These are phyloP conservation scores for Mormyrops attenuatus DNA, from an alignment of 2,797 vertebrate genomes.

Conservation along the genomic window DNA sequence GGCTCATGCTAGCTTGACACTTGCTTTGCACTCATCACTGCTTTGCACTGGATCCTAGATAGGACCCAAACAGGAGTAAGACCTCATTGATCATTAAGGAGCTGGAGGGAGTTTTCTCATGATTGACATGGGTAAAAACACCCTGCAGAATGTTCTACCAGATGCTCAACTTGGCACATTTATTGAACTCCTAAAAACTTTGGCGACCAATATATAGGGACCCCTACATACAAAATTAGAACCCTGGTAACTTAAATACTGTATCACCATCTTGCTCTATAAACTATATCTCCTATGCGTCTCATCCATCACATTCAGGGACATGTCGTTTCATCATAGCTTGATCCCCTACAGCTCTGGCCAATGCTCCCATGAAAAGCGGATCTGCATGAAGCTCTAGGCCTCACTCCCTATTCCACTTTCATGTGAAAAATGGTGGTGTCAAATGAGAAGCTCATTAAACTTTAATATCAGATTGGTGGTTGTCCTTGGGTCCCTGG, in stretches of 20 bases:
- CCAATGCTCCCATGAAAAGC: constrained; percentile 38
- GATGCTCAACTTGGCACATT: not conserved
- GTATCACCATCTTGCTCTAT: constrained; percentile 7
- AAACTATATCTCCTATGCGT: not conserved
- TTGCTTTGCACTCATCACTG: not conserved
- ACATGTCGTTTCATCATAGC: constrained; percentile 46
- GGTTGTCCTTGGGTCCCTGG: constrained; percentile 37
- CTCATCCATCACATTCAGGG: not conserved
- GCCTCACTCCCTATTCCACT: constrained; percentile 38
- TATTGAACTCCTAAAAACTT: not conserved
- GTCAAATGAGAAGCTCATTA: constrained; percentile 56
- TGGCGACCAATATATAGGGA: not conserved
- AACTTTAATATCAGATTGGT: constrained; percentile 46
- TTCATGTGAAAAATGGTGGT: constrained; percentile 50
- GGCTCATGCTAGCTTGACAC: not conserved
- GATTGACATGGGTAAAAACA: not conserved
- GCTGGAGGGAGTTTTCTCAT: not conserved
- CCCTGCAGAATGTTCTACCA: not conserved
- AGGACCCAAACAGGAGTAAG: not conserved
- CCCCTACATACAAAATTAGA: not conserved
- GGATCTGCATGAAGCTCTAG: constrained; percentile 52
- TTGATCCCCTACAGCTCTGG: constrained; percentile 42
- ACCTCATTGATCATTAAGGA: not conserved
- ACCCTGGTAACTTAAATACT: constrained; percentile 4
- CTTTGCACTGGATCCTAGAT: not conserved